Conservation (phyloP, 1,140 invertebrate species). For the Orius insidiosus region DNA sequence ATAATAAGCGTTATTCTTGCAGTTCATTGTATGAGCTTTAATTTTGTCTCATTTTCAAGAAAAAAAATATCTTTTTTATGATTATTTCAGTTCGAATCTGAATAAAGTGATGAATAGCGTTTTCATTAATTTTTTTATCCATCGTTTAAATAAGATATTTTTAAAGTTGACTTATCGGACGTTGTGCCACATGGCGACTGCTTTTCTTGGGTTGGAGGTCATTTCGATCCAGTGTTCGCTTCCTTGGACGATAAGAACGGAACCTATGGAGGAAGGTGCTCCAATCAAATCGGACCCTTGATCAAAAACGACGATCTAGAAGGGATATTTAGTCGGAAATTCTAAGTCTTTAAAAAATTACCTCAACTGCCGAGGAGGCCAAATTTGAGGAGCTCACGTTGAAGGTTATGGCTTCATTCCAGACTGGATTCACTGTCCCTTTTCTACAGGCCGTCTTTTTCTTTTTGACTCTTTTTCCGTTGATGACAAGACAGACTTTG, state of each 20-base stretch:
- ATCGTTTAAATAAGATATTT: too few species aligned
- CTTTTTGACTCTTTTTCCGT: constrained; percentile 76
- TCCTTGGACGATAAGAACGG: constrained; percentile 48
- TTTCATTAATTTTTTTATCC: too few species aligned
- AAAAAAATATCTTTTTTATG: too few species aligned
- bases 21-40: too few species aligned
- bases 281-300: constrained; percentile 44
- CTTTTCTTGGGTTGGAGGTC: constrained; percentile 60
- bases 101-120: too few species aligned
- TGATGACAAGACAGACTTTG: constrained; percentile 74
- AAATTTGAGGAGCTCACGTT: constrained; percentile 56
- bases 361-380: constrained; percentile 55
- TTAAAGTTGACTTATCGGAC: constrained; percentile 33
- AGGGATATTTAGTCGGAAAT: background rate
- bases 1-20: too few species aligned
- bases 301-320: constrained; percentile 37
- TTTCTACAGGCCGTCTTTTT: constrained; percentile 75
- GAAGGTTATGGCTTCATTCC: constrained; percentile 87
- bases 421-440: constrained; percentile 74
- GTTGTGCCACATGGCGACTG: constrained; percentile 69
- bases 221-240: constrained; percentile 64
- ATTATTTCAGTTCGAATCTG: too few species aligned
- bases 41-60: too few species aligned
- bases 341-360: constrained; percentile 26
- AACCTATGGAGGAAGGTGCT: constrained; percentile 48